phyloP scores from a whole-genome alignment of 2,888 invertebrate species.

The Cataglyphis cursor region DNA sequence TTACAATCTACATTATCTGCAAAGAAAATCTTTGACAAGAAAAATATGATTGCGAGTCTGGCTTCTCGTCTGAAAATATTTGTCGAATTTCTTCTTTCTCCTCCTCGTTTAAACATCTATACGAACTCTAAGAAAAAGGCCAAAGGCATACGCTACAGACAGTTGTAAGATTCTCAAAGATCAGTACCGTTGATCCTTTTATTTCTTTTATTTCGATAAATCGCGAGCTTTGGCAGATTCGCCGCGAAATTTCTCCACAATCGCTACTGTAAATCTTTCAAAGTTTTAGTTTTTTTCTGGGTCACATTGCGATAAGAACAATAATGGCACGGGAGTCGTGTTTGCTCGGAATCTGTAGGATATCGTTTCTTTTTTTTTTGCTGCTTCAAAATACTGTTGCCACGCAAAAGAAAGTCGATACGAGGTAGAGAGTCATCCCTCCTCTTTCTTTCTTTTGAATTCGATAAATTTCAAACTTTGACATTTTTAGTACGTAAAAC shows the following conservation, averaged over 20 bases:
- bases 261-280: slow-evolving; percentile 13
- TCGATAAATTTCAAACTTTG: slow-evolving; percentile 49
- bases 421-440: not conserved
- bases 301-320: slow-evolving; percentile 26
- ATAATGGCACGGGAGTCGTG: not conserved
- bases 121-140: not conserved
- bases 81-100: not conserved
- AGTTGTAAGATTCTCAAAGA: slow-evolving; percentile 2
- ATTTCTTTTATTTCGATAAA: slow-evolving; percentile 19
- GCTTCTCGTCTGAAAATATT: not conserved
- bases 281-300: slow-evolving; percentile 18
- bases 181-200: slow-evolving; percentile 18
- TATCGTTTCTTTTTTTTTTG: slow-evolving; percentile 18
- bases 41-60: not conserved
- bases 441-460: slow-evolving; percentile 11
- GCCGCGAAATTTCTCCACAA: slow-evolving; percentile 33
- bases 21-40: not conserved
- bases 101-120: slow-evolving; percentile 6
- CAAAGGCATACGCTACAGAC: not conserved
- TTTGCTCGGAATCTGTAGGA: slow-evolving; percentile 11
- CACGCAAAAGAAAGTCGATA: slow-evolving; percentile 11
- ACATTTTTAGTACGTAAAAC: slow-evolving; percentile 44
- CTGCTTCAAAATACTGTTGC: slow-evolving; percentile 27
- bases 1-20: not conserved
- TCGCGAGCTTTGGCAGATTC: slow-evolving; percentile 1